These are phyloP conservation scores for Caenorhabditis macrosperma DNA, from an alignment of 2,888 invertebrate genomes.

Conservation along the genomic window DNA sequence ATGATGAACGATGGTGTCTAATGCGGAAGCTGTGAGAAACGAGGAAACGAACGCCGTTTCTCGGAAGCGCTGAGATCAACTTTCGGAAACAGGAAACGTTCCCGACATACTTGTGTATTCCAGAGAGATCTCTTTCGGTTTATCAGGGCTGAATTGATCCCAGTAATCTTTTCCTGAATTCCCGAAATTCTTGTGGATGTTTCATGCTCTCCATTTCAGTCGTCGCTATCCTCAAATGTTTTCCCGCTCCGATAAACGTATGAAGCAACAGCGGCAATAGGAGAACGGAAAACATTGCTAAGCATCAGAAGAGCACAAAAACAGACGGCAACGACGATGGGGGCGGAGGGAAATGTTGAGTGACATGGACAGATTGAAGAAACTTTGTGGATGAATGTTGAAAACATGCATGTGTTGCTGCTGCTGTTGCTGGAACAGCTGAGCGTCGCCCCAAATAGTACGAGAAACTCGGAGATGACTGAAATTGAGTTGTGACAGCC, in stretches of 20 bases:
- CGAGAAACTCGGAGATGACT: slow-evolving; percentile 41
- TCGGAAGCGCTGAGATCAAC: slow-evolving; percentile 1
- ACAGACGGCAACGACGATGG: slow-evolving; percentile 22
- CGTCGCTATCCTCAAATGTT: slow-evolving; percentile 27
- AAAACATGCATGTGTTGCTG: slow-evolving; percentile 57
- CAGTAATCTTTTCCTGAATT: not conserved
- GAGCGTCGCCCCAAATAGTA: slow-evolving; percentile 43
- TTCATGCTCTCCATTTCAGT: not conserved
- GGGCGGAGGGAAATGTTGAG: slow-evolving; percentile 46
- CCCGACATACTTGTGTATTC: too few relatives aligned
- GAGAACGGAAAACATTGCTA: slow-evolving; percentile 48
- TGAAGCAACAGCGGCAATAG: slow-evolving; percentile 18
- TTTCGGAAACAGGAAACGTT: not conserved
- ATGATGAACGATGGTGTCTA: slow-evolving; percentile 11
- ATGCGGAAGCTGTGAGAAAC: slow-evolving; percentile 13
- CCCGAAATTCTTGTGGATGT: not conserved
- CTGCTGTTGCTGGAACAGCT: slow-evolving; percentile 54
- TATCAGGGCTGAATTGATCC: too few relatives aligned
- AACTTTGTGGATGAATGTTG: slow-evolving; percentile 51
- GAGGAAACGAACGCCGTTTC: slow-evolving; percentile 8
- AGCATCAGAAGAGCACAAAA: slow-evolving; percentile 54
- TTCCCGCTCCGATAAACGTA: slow-evolving; percentile 32
- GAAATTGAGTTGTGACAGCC: slow-evolving; percentile 37
- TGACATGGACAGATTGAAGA: slow-evolving; percentile 57
- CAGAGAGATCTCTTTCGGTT: too few relatives aligned